Base-by-base conservation (phyloP, 2,888 invertebrate species). In the Polietes domitor region DNA sequence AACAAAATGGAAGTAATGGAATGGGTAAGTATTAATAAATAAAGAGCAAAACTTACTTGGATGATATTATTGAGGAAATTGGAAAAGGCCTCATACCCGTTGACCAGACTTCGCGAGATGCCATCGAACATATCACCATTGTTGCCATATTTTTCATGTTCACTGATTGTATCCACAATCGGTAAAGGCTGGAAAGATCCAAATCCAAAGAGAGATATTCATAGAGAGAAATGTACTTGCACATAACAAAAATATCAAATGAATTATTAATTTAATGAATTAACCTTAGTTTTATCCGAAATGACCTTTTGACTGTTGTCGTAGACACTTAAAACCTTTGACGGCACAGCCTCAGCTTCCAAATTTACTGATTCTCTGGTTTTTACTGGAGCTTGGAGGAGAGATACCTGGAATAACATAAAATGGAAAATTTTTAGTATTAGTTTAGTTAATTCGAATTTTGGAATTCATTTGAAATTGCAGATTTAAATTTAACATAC, bases 81-180 rank as follows among this genome's bases (percentile, higher is more conserved):
- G 37, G 95, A 94, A 53, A 96, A 90, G 4, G 94, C 94, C 87
- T 95, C 95, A 79, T 95, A 95, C 6, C 96, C 95, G 32, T 93
- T 94, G 2, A 97, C 95, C 28, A 96, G 88, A 0, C 94, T 93
- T 77, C 94, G 93, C 0, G 96, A 95, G 28, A 95, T 91, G 17
- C 92, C 92, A 82, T 94, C 94, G 86, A 95, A 95, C 89, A 94
- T 94, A 87, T 95, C 96, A 63, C 92, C 96, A 72, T 93, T 93
- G 89, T 97, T 97, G 21, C 96, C 96, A 89, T 96, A 97, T 89
- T 96, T 97, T 72, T 97, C 96, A 72, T 95, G 93, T 90, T 96
- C 96, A 58, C 92, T 93, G 86, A 96, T 95, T n/a, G 94, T 94
- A 88, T 97, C 97, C 26, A 97, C 94, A 82, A 97, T 93, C 0